Evolutionary conservation across 2,888 invertebrate species (phyloP).

Genomic region (Imbricaverruca yamaguchii): DNA sequence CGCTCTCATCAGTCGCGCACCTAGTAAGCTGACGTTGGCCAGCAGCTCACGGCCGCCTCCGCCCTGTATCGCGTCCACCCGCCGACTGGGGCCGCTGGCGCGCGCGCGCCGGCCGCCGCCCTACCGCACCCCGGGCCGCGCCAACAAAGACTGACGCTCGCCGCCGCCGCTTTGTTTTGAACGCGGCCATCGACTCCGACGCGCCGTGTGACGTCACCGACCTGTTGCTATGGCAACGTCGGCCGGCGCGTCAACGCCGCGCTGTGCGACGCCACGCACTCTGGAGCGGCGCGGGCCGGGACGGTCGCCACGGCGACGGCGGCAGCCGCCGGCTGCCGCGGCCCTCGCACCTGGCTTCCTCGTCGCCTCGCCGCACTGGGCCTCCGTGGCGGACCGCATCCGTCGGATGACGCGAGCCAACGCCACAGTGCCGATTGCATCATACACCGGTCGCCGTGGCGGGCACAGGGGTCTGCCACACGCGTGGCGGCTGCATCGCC

Average conservation of each 20-base stretch:
- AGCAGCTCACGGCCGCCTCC: too few species aligned
- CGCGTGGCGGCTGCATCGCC: neutral
- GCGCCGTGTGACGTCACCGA: slow-evolving; percentile 14
- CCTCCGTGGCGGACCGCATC: too few species aligned
- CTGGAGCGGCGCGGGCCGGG: too few species aligned
- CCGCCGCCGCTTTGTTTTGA: slow-evolving; percentile 13
- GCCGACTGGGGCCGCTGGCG: neutral
- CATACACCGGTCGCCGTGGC: neutral
- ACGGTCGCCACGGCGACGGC: too few species aligned
- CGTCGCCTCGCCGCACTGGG: too few species aligned
- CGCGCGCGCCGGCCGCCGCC: neutral
- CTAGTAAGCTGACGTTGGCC: too few species aligned
- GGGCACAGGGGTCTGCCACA: too few species aligned
- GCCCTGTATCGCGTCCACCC: too few species aligned
- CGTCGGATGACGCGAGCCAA: too few species aligned
- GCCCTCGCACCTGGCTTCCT: too few species aligned
- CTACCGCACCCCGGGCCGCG: neutral
- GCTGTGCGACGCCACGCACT: neutral
- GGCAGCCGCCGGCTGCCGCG: too few species aligned
- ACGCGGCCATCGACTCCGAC: slow-evolving; percentile 21
- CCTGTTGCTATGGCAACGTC: slow-evolving; percentile 14
- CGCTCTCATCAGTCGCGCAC: neutral
- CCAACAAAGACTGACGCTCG: neutral
- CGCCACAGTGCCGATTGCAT: too few species aligned
- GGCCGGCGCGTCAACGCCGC: neutral